These are phyloP conservation scores for Troglohyphantes excavatus DNA, from an alignment of 2,888 invertebrate species.

Conservation along the genomic window DNA sequence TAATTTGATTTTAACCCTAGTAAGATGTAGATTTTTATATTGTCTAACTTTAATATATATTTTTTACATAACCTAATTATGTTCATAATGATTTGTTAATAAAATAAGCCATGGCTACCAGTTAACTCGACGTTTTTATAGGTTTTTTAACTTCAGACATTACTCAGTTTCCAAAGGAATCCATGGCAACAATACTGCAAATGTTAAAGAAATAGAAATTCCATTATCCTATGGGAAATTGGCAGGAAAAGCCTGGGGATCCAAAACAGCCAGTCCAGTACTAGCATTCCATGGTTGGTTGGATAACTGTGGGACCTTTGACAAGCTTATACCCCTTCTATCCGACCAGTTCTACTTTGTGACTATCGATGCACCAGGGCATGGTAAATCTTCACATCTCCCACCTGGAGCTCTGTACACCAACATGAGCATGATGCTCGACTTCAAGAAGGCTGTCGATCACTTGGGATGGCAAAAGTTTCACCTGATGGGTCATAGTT, in stretches of 20 bases:
- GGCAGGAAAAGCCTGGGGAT: constrained; percentile 87
- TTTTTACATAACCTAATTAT: too few species aligned
- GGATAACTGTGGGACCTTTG: constrained; percentile 80
- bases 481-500: constrained; percentile 81
- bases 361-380: constrained; percentile 79
- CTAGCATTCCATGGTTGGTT: constrained; percentile 80
- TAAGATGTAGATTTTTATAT: too few species aligned
- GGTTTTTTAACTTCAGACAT: not conserved
- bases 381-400: constrained; percentile 79
- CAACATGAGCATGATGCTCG: constrained; percentile 66
- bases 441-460: constrained; percentile 76
- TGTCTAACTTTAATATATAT: too few species aligned
- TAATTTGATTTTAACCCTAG: too few species aligned
- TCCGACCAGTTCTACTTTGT: constrained; percentile 73
- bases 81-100: too few species aligned
- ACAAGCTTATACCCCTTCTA: constrained; percentile 84
- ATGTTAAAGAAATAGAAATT: constrained; percentile 68
- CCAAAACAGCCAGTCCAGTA: constrained; percentile 87
- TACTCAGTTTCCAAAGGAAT: not conserved
- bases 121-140: not conserved
- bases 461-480: constrained; percentile 76
- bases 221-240: constrained; percentile 77
- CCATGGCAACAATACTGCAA: not conserved
- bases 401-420: constrained; percentile 77
- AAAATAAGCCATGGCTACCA: too few species aligned